Conservation (phyloP, 2,797 vertebrate species). For the Sebastes alutus region DNA sequence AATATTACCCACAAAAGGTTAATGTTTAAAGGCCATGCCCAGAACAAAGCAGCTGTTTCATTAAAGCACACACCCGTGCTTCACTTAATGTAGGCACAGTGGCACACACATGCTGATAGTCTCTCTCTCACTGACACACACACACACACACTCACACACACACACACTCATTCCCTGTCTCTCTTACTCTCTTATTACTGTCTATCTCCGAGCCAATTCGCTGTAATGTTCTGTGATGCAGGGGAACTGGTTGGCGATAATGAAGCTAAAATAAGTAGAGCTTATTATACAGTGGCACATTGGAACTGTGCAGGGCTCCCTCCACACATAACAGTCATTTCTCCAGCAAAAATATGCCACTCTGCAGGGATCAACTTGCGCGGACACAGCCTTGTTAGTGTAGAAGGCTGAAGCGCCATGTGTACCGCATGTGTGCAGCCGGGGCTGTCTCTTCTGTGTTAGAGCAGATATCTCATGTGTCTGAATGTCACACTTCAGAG, state of each 20-base stretch:
- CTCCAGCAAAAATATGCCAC: conserved; percentile 55
- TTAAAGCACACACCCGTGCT: conserved; percentile 2
- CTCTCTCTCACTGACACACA: not conserved
- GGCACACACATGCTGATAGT: conserved; percentile 11
- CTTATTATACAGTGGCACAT: conserved; percentile 63
- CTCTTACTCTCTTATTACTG: conserved; percentile 45
- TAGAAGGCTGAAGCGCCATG: conserved; percentile 18
- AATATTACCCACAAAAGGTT: not conserved
- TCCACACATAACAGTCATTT: conserved; percentile 47
- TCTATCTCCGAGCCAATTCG: conserved; percentile 63
- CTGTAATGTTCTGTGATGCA: conserved; percentile 59
- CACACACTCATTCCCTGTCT: conserved; percentile 14
- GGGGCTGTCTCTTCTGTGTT: conserved; percentile 29
- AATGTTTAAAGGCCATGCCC: conserved; percentile 6
- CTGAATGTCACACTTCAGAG: conserved; percentile 60
- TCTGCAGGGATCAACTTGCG: conserved; percentile 44
- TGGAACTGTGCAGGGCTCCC: conserved; percentile 39
- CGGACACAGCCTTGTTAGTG: conserved; percentile 61
- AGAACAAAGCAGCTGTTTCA: conserved; percentile 18
- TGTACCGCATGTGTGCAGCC: not conserved
- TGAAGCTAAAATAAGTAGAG: conserved; percentile 70
- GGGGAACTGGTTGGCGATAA: conserved; percentile 55
- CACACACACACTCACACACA: conserved; percentile 6
- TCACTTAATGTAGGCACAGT: conserved; percentile 12
- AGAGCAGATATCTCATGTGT: conserved; percentile 38